A percentile compares a stretch with the other conserved stretches of the same genome.
Evolutionary conservation across 2,888 invertebrate species (phyloP).

Genomic region (Epistrophe grossulariae): DNA sequence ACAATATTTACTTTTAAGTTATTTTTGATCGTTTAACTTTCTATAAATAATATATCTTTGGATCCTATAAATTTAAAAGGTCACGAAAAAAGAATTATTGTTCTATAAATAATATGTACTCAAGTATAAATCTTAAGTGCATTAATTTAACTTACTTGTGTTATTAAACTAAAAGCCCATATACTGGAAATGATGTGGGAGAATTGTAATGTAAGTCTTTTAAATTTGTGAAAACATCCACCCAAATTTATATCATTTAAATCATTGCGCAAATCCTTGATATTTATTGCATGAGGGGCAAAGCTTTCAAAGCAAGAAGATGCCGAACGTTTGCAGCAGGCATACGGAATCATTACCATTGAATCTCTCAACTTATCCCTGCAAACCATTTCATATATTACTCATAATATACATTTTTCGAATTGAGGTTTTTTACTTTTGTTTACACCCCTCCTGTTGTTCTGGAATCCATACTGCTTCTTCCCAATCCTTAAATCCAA

Average conservation of each 20-base stretch:
- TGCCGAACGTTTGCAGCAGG: slow-evolving; percentile 79
- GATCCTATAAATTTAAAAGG: too few relatives aligned
- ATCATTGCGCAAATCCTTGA: slow-evolving; percentile 76
- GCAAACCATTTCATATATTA: too few relatives aligned
- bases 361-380: not conserved
- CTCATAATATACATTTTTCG: too few relatives aligned
- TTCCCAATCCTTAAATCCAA: slow-evolving; percentile 82
- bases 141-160: slow-evolving; percentile 37
- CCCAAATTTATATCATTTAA: slow-evolving; percentile 78
- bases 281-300: slow-evolving; percentile 58
- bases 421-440: slow-evolving; percentile 40
- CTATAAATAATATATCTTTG: too few relatives aligned
- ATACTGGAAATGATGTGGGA: not conserved
- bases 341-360: slow-evolving; percentile 79
- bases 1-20: too few relatives aligned
- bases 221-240: slow-evolving; percentile 78
- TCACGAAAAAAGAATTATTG: too few relatives aligned
- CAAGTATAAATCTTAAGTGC: too few relatives aligned
- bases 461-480: slow-evolving; percentile 80
- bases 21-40: too few relatives aligned
- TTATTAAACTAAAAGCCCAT: slow-evolving; percentile 5
- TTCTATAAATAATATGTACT: too few relatives aligned
- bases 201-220: not conserved
- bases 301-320: slow-evolving; percentile 76
- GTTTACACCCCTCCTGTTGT: slow-evolving; percentile 6